phyloP scores from a whole-genome alignment of 2,888 invertebrate species.

The Holacanthella duospinosa region DNA sequence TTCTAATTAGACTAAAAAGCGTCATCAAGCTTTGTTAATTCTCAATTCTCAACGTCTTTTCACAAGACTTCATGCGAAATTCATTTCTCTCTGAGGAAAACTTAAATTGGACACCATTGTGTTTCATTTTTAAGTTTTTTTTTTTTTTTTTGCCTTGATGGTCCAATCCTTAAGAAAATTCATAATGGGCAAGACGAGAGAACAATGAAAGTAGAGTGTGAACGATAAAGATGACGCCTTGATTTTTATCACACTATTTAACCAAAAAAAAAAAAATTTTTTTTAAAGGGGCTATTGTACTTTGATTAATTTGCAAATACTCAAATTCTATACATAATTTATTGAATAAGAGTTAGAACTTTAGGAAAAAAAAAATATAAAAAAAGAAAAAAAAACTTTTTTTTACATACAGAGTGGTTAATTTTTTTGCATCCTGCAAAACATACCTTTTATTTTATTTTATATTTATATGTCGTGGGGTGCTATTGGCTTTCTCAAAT shows the following conservation, averaged over 20 bases:
- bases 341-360: background rate
- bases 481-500: too few relatives aligned
- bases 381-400: too few relatives aligned
- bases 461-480: too few relatives aligned
- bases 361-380: background rate
- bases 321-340: background rate
- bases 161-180: too few relatives aligned
- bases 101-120: slow-evolving; percentile 19
- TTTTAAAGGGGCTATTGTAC: background rate
- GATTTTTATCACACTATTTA: background rate
- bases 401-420: too few relatives aligned
- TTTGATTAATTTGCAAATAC: background rate
- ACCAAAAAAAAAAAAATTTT: slow-evolving; percentile 1
- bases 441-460: too few relatives aligned
- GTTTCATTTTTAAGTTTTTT: too few relatives aligned
- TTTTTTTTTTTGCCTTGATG: background rate
- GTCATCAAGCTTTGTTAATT: slow-evolving; percentile 22
- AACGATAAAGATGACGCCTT: too few relatives aligned
- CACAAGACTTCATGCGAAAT: slow-evolving; percentile 9
- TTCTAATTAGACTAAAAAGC: slow-evolving; percentile 20
- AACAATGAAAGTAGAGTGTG: too few relatives aligned
- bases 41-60: slow-evolving; percentile 28
- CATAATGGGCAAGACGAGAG: too few relatives aligned
- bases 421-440: too few relatives aligned
- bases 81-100: slow-evolving; percentile 15